Percentiles rank a stretch among this genome's conserved stretches.
Conservation (phyloP, 2,888 invertebrate genomes). For the Rhogogaster chlorosoma region DNA sequence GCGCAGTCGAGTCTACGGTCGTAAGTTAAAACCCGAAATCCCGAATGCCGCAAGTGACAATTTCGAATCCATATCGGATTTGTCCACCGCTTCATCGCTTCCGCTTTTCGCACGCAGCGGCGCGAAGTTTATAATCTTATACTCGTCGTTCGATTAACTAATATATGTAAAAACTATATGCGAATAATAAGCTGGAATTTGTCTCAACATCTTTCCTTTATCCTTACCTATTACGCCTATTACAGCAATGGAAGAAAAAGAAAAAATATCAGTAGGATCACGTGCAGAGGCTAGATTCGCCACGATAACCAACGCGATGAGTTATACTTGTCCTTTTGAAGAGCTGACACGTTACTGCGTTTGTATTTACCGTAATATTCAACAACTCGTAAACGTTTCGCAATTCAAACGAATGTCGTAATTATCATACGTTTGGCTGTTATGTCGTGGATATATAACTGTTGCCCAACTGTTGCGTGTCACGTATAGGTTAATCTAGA, state of each 20-base stretch:
- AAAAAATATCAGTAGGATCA: not conserved
- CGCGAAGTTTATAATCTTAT: conserved; percentile 79
- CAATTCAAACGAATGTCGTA: not conserved
- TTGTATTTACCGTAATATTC: not conserved
- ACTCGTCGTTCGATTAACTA: conserved; percentile 2
- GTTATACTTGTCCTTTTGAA: not conserved
- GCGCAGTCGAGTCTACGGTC: not conserved
- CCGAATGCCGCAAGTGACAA: not conserved
- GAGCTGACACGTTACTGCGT: not conserved
- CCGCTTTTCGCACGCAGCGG: conserved; percentile 78
- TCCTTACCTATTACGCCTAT: not conserved
- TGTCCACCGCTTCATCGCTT: not conserved
- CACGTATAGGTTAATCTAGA: not conserved
- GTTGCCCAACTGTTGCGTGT: not conserved
- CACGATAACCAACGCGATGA: not conserved
- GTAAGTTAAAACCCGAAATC: not conserved
- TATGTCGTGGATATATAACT: not conserved
- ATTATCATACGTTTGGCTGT: not conserved
- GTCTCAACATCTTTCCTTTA: not conserved
- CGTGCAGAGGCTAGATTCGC: not conserved
- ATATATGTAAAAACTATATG: not conserved
- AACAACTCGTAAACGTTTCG: not conserved
- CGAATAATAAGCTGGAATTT: not conserved
- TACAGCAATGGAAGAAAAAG: not conserved
- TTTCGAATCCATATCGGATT: conserved; percentile 1